Base-by-base conservation (phyloP, 2,113 vertebrate species). In the Grus americana region DNA sequence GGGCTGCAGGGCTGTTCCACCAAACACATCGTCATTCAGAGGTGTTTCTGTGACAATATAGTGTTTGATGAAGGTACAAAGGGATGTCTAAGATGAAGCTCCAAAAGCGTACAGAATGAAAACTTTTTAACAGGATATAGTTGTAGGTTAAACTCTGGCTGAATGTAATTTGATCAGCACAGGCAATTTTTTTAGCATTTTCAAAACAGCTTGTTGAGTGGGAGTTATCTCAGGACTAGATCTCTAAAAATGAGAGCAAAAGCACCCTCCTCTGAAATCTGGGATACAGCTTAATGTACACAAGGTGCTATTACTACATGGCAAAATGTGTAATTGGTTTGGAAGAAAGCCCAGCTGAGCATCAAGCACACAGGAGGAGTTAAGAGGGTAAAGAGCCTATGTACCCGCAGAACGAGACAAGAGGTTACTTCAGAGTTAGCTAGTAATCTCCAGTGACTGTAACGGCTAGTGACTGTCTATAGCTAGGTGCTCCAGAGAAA, bases 401-500 rank as follows among this genome's bases (percentile, higher is more conserved):
- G 40, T 26, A 52, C 5, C 2, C 49, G 40, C 73, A 74, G 61
- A 49, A 87, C 44, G 70, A 81, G 42, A 74, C 16, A 66, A 54
- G 27, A 54, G 5, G 12, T 38, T 21, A 5, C n/a, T 85, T 40
- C 61, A 63, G 22, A 50, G 72, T 4, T 22, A 13, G 42, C 29
- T 26, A 59, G 8, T 11, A 49, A 59, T 5, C 23, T 12, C 15
- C 40, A 65, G 47, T 17, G 54, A 10, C 18, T 12, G 14, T 59
- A 23, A 62, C 1, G 0, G 19, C 29, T 63, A 66, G 15, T 8
- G 50, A 9, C 12, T 26, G 54, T 7, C 50, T 65, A n/a, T 0
- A 44, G 76, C 12, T 15, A 62, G 52, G 62, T 47, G 30, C 40
- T 66, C 26, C 42, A 67, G 42, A 75, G 42, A 50, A 46, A 81